Evolutionary conservation across 2,113 vertebrate genomes (phyloP).

Genomic region (Oreocharis arfaki): DNA sequence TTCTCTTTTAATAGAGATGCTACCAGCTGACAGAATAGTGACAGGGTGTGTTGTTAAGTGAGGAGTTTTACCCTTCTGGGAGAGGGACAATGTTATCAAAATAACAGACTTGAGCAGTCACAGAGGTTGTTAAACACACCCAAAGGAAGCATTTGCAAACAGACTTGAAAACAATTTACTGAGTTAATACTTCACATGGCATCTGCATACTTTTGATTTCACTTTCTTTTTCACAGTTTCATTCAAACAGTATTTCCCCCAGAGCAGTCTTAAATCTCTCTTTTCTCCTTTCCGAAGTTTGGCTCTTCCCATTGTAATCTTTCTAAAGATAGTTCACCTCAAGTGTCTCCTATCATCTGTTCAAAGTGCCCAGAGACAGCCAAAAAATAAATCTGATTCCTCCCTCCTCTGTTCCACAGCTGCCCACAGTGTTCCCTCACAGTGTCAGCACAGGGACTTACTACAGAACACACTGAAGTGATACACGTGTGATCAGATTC

Average conservation of each 20-base stretch:
- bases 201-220: not conserved
- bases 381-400: not conserved
- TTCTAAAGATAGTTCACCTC: not conserved
- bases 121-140: not conserved
- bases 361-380: not conserved
- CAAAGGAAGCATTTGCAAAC: not conserved
- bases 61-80: not conserved
- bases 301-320: not conserved
- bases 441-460: not conserved
- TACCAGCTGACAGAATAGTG: not conserved
- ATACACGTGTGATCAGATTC: accelerated
- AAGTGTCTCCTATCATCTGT: not conserved
- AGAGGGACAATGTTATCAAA: not conserved
- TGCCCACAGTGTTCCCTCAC: not conserved
- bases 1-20: not conserved
- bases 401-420: not conserved
- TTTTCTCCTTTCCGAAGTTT: not conserved
- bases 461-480: not conserved
- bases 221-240: not conserved
- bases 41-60: not conserved
- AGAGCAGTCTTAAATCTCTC: not conserved
- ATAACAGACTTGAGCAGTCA: not conserved
- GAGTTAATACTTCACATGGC: not conserved
- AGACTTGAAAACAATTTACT: not conserved
- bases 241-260: not conserved